phyloP scores from a whole-genome alignment of 2,797 vertebrate species.

The Gallinago stenura region DNA sequence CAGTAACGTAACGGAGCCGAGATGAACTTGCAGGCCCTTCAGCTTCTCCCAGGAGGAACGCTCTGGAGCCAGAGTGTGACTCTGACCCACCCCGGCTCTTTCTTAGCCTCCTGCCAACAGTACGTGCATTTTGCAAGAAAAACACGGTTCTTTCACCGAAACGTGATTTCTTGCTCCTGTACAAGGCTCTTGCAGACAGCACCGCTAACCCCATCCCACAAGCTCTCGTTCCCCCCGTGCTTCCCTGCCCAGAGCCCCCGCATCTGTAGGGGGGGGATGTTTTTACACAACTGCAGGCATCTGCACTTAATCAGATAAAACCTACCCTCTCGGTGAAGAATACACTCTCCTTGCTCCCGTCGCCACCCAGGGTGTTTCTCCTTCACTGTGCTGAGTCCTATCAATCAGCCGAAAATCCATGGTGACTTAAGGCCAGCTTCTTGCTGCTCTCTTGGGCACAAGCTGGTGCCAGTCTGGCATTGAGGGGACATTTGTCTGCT shows the following conservation, averaged over 20 bases:
- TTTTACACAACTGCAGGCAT: not conserved
- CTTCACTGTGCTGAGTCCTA: not conserved
- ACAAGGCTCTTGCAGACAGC: not conserved
- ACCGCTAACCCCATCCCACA: not conserved
- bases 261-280: not conserved
- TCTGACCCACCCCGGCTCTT: not conserved
- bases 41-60: not conserved
- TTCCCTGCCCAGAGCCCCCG: not conserved
- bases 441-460: accelerated
- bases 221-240: not conserved
- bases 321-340: not conserved
- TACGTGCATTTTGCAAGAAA: not conserved
- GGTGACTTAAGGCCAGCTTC: not conserved
- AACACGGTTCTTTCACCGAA: not conserved
- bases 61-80: not conserved
- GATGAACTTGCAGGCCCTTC: not conserved
- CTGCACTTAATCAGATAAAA: not conserved
- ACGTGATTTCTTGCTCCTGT: not conserved
- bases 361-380: not conserved
- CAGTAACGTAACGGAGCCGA: not conserved
- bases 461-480: not conserved
- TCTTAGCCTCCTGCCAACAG: conserved; percentile 34
- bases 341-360: not conserved
- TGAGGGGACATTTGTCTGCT: not conserved
- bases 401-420: not conserved